Evolutionary conservation across 2,797 vertebrate species (phyloP), one percentile per base, ranked within the genome.

Genomic region (Ctenopoma multispine): DNA sequence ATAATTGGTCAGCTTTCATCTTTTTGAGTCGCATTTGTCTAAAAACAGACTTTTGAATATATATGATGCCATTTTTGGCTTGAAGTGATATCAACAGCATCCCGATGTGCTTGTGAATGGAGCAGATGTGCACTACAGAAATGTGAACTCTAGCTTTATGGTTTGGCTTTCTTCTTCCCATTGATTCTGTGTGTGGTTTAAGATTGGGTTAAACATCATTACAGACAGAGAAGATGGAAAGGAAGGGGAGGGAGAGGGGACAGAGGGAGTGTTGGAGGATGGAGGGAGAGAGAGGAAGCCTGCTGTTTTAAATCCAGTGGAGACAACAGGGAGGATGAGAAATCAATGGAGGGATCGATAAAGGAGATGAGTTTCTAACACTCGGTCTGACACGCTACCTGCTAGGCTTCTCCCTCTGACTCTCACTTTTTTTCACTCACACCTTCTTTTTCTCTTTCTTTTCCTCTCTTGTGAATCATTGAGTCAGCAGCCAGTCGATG

Each of bases 401-500:
- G 87, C 85, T 87, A 82, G 88, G 81, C 86, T 88, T 90, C 84
- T 84, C 69, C 72, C 53, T 53, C 85, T 80, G 82, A 84, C 85
- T 85, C 85, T 51, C 86, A 78, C 75, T 80, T 86, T 80, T 84
- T 85, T 85, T 82, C 73, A 62, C 76, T 41, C 55, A 62, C 79
- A 81, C 77, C 57, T 55, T 75, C 56, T 69, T 67, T 77, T 59
- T 79, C 75, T 77, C 84, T 71, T 55, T 80, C 84, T 82, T 77
- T 84, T 63, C 61, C 78, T 89, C 72, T 82, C 85, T 85, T 77
- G 88, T 92, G 91, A 94, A 93, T 94, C 90, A 92, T 90, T 91
- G 92, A 93, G 93, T 94, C 92, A 94, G 93, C 92, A 92, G 90
- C 88, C 87, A 91, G 90, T 92, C 89, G 91, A 91, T 91, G 86